A percentile compares a stretch with the other conserved stretches of the same genome.
Conservation (phyloP, 2,888 invertebrate genomes). For the Melipona bicolor region DNA sequence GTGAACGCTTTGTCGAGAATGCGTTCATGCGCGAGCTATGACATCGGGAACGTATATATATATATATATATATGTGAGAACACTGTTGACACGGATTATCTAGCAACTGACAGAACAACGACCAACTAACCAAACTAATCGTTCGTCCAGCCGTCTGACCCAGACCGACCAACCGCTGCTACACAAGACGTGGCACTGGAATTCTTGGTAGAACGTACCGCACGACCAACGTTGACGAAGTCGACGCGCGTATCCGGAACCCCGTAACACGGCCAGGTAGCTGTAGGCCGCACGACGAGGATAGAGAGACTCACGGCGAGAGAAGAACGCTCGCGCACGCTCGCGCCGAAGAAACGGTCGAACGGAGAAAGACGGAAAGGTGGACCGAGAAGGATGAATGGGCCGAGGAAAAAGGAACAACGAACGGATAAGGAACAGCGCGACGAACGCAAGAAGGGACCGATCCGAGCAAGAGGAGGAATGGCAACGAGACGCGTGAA, state of each 20-base stretch:
- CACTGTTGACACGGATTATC: background rate
- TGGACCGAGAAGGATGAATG: slow-evolving; percentile 60
- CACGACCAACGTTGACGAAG: slow-evolving; percentile 59
- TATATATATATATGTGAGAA: background rate
- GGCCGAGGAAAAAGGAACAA: slow-evolving; percentile 46
- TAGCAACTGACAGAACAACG: background rate
- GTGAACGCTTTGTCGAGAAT: background rate
- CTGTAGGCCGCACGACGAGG: slow-evolving; percentile 37
- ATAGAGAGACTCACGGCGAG: slow-evolving; percentile 30
- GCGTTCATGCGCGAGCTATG: background rate
- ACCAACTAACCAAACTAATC: background rate
- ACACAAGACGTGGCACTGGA: slow-evolving; percentile 67
- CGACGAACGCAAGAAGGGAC: slow-evolving; percentile 26
- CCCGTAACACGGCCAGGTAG: slow-evolving; percentile 60
- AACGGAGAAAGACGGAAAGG: slow-evolving; percentile 43
- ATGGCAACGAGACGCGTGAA: slow-evolving; percentile 43
- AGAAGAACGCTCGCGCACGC: slow-evolving; percentile 19
- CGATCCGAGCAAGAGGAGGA: slow-evolving; percentile 28
- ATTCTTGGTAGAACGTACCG: slow-evolving; percentile 52
- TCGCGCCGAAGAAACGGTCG: slow-evolving; percentile 17
- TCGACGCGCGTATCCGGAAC: slow-evolving; percentile 60
- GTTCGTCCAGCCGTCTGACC: slow-evolving; percentile 21
- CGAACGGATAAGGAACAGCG: slow-evolving; percentile 42
- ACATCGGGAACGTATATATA: background rate
- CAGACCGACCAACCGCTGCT: slow-evolving; percentile 40